A percentile compares a stretch with the other conserved stretches of the same genome.
Evolutionary conservation across 2,797 vertebrate species (phyloP).

Genomic region (Chelonia mydas): DNA sequence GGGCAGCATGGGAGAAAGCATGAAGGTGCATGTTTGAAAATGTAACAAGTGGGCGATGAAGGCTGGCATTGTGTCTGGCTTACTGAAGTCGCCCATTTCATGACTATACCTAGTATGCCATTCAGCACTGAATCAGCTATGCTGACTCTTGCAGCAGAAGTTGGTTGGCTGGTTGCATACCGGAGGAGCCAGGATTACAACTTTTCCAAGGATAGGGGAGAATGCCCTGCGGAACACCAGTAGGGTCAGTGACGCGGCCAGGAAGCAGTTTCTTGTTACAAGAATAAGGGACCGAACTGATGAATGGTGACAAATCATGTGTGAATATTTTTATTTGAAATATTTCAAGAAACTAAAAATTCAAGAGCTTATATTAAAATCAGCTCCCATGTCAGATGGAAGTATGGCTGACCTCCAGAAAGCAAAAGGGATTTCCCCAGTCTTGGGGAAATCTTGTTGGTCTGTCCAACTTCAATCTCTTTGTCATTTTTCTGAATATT

Average conservation of each 20-base stretch:
- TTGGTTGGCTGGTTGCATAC: background rate
- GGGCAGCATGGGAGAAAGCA: background rate
- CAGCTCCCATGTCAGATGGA: background rate
- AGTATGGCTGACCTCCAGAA: background rate
- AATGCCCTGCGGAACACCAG: background rate
- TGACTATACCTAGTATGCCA: background rate
- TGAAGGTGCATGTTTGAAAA: background rate
- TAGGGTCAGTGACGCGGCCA: fast-evolving
- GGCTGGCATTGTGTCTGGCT: background rate
- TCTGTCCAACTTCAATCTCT: background rate
- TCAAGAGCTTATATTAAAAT: too few species aligned
- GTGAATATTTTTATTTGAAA: background rate
- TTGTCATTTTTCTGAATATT: background rate
- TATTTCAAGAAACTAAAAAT: background rate
- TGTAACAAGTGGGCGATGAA: background rate
- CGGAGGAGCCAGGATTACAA: background rate
- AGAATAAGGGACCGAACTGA: background rate
- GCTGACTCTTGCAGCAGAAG: too few species aligned
- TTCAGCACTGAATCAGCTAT: background rate
- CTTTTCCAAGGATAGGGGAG: background rate
- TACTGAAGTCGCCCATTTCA: background rate
- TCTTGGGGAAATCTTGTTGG: background rate
- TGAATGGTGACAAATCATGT: background rate
- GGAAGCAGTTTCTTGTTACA: background rate
- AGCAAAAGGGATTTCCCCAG: background rate